Base-by-base conservation (phyloP, 2,797 vertebrate genomes). In the Catharus ustulatus region DNA sequence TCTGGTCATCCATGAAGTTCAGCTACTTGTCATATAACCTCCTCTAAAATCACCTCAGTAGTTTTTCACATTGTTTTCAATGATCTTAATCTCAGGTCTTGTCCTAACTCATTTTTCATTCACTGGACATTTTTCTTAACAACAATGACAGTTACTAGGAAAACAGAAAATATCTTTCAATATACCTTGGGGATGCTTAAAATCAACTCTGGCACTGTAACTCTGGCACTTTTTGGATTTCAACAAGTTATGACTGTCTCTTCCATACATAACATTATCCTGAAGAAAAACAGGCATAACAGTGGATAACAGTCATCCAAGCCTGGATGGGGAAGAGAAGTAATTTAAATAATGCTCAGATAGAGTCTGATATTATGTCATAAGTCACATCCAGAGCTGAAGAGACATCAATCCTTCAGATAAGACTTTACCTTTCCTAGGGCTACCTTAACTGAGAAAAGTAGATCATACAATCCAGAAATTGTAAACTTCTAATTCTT, bases 251-350 rank as follows among this genome's bases (percentile, higher is more conserved):
- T 7, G 18, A 30, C n/a, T 20, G 9, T 40, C 62, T 77, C 45
- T 59, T 68, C 62, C 36, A 52, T 23, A 32, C 2, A 29, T 19
- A 38, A 5, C 0, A 0, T 36, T 12, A 3, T 66, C 15, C 18
- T 90, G 10, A n/a, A n/a, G 13, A 86, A 86, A 83, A 67, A 22
- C 12, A 38, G 17, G 15, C 6, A 5, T n/a, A 51, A 13, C 18
- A 6, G 29, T 32, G 10, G 14, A 5, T 67, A 79, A 48, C 2
- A 69, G 40, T 20, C 27, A 78, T 74, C 19, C 16, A 84, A 62
- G 5, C 22, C 51, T 68, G n/a, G 22, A 48, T 3, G 0, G 30
- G 5, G 32, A 92, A 69, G 7, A 68, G 24, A 42, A 71, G 29
- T 43, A 4, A 8, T 36, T 57, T 57, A 49, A 76, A 42, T 10